Percentiles rank a stretch among this genome's conserved stretches.
Conservation (phyloP, 1,140 invertebrate species). For the Globodera ellingtonae region DNA sequence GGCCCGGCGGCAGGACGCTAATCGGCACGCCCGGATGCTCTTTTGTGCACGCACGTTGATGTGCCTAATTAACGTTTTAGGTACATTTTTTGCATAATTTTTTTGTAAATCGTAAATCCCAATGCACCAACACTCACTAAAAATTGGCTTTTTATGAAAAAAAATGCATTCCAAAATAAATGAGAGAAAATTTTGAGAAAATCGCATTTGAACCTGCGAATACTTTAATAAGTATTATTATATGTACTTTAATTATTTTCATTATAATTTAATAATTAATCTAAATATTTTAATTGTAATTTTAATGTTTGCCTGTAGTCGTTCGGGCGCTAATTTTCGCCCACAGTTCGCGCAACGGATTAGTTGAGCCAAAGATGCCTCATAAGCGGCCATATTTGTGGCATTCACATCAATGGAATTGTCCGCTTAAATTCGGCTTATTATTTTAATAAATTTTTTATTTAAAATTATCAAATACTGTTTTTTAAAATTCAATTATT, state of each 20-base stretch:
- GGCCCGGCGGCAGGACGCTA: neutral
- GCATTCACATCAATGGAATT: constrained; percentile 69
- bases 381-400: constrained; percentile 71
- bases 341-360: constrained; percentile 74
- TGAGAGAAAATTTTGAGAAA: neutral
- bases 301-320: constrained; percentile 65
- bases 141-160: no score
- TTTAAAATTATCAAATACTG: neutral
- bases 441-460: constrained; percentile 28
- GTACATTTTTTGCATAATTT: no score
- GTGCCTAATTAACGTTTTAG: constrained; percentile 51
- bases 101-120: no score
- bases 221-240: no score
- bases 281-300: no score
- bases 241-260: neutral
- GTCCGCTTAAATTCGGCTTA: constrained; percentile 32
- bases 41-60: constrained; percentile 72
- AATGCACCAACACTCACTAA: no score
- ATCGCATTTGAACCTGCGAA: neutral
- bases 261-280: neutral
- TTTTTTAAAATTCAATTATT: neutral
- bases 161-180: neutral
- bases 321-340: constrained; percentile 74
- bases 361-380: constrained; percentile 69
- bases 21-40: constrained; percentile 54